Evolutionary conservation across 2,888 invertebrate genomes (phyloP).

Genomic region (Drosophila greeni): DNA sequence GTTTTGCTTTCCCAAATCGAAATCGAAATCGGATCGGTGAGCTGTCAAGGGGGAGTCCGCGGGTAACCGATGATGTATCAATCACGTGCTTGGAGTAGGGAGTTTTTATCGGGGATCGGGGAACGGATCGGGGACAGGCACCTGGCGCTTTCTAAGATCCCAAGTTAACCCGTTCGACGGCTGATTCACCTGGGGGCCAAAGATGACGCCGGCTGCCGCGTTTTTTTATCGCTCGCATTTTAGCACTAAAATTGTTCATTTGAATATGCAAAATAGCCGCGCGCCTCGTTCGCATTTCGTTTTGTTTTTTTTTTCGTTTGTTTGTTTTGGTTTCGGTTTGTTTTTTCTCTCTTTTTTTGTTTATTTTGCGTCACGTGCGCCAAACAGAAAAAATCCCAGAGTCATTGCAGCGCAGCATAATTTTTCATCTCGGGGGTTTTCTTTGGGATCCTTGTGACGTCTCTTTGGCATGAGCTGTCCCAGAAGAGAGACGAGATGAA

Average conservation of each 20-base stretch:
- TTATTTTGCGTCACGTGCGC: constrained; percentile 56
- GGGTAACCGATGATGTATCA: constrained; percentile 38
- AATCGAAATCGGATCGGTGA: background rate
- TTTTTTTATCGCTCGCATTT: constrained; percentile 49
- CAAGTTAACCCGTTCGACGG: constrained; percentile 29
- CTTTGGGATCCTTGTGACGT: constrained; percentile 14
- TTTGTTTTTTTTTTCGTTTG: constrained; percentile 35
- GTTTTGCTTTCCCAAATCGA: constrained; percentile 68
- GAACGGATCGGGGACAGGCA: constrained; percentile 7
- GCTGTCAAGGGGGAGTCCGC: constrained; percentile 27
- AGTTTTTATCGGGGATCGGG: constrained; percentile 2
- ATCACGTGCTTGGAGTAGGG: constrained; percentile 35
- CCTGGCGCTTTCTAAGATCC: constrained; percentile 45
- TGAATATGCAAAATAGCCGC: constrained; percentile 70
- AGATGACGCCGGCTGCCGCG: constrained; percentile 46
- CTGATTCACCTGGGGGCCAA: constrained; percentile 55
- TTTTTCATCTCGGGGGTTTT: constrained; percentile 19
- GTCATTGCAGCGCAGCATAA: constrained; percentile 23
- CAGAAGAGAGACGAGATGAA: background rate
- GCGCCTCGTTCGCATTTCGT: constrained; percentile 43
- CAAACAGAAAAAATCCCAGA: constrained; percentile 35
- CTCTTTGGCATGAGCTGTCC: constrained; percentile 6
- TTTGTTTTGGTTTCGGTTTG: constrained; percentile 32
- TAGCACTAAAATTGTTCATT: constrained; percentile 52
- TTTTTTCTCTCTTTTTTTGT: constrained; percentile 22